A percentile compares a stretch with the other conserved stretches of the same genome.
Evolutionary conservation across 2,797 vertebrate genomes (phyloP).

Genomic region (Meriones psammophilus): DNA sequence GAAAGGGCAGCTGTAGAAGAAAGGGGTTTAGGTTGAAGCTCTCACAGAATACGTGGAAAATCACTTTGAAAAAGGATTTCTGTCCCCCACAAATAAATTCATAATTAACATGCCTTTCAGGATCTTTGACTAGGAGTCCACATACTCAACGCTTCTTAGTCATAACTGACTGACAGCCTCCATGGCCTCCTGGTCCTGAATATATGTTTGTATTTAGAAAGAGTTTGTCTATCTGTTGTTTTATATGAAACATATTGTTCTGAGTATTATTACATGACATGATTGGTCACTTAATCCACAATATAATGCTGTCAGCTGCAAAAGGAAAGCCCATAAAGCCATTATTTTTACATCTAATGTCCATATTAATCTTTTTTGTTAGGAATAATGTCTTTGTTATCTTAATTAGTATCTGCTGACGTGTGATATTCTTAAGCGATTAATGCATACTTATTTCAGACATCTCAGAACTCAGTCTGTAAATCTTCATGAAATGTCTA

Average conservation of each 20-base stretch:
- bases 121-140: neutral
- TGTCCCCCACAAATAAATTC: neutral
- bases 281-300: conserved; percentile 21
- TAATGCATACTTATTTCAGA: neutral
- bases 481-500: conserved; percentile 39
- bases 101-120: conserved; percentile 31
- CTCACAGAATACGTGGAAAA: neutral
- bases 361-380: neutral
- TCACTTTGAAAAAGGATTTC: neutral
- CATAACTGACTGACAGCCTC: neutral
- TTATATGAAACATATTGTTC: neutral
- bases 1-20: neutral
- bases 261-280: neutral
- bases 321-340: neutral
- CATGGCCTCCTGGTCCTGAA: neutral
- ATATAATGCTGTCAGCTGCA: neutral
- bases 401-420: conserved; percentile 14
- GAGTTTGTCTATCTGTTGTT: conserved; percentile 1
- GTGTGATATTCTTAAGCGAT: conserved; percentile 5
- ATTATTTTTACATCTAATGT: neutral
- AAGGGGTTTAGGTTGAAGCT: neutral
- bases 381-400: neutral
- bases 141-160: neutral
- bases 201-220: neutral
- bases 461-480: conserved; percentile 18